Conservation (phyloP, 2,113 vertebrate genomes). For the Nothoprocta perdicaria region DNA sequence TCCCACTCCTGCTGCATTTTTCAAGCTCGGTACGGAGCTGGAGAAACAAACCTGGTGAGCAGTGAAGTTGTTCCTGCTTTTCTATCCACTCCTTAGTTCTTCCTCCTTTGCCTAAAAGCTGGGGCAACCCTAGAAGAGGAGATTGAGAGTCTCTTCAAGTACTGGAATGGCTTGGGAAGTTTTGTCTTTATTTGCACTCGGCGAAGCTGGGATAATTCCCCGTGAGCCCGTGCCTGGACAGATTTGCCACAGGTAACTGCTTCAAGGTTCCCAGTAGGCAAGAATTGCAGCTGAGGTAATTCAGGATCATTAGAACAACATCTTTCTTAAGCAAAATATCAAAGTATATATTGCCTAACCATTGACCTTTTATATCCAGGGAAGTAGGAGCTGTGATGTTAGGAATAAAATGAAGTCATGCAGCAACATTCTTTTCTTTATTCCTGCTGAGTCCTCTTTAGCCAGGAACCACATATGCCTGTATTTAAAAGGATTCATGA, state of each 20-base stretch:
- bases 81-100: background rate
- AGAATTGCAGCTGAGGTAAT: background rate
- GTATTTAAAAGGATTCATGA: background rate
- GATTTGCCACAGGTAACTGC: background rate
- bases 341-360: background rate
- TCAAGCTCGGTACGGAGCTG: background rate
- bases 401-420: background rate
- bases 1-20: background rate
- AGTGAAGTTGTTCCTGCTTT: background rate
- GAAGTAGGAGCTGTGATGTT: background rate
- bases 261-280: background rate
- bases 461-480: background rate
- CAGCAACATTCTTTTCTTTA: background rate
- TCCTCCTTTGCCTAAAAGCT: background rate
- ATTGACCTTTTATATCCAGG: background rate
- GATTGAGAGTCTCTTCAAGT: too few species aligned
- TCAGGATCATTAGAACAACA: background rate
- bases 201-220: background rate
- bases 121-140: background rate
- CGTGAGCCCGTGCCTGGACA: rapidly evolving
- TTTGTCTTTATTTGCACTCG: too few species aligned
- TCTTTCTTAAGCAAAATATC: background rate
- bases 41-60: background rate
- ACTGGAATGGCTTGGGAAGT: too few species aligned
- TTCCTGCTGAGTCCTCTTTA: background rate